Conservation (phyloP, 2,797 vertebrate genomes). For the Crenichthys baileyi region DNA sequence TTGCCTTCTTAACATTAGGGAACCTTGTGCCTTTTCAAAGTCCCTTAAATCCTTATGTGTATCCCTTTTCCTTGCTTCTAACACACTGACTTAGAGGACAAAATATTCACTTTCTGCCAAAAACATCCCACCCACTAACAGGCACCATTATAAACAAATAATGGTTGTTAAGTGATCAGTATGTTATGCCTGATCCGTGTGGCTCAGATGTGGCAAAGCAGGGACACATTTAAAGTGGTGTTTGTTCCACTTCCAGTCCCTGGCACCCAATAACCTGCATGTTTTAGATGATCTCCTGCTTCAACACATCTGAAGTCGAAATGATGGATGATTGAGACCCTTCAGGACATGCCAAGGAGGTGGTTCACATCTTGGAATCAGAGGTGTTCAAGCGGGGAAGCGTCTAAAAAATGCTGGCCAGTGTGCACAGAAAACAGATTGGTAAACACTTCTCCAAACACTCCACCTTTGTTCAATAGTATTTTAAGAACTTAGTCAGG, state of each 20-base stretch:
- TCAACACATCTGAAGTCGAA: neutral
- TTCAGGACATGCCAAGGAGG: neutral
- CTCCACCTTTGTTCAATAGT: neutral
- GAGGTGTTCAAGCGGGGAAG: neutral
- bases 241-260: neutral
- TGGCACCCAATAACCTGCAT: neutral
- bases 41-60: neutral
- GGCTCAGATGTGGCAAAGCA: neutral
- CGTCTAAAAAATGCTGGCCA: neutral
- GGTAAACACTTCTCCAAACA: neutral
- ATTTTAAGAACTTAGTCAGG: slow-evolving; percentile 9
- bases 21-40: neutral
- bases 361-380: neutral
- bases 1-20: neutral
- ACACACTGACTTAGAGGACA: neutral
- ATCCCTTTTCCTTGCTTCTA: neutral
- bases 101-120: neutral
- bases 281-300: neutral
- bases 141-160: neutral
- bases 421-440: no score
- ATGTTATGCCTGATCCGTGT: neutral
- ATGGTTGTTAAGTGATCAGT: neutral
- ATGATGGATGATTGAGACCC: neutral
- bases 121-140: neutral
- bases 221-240: neutral